phyloP scores from a whole-genome alignment of 1,140 invertebrate genomes.

The Halyomorpha halys region DNA sequence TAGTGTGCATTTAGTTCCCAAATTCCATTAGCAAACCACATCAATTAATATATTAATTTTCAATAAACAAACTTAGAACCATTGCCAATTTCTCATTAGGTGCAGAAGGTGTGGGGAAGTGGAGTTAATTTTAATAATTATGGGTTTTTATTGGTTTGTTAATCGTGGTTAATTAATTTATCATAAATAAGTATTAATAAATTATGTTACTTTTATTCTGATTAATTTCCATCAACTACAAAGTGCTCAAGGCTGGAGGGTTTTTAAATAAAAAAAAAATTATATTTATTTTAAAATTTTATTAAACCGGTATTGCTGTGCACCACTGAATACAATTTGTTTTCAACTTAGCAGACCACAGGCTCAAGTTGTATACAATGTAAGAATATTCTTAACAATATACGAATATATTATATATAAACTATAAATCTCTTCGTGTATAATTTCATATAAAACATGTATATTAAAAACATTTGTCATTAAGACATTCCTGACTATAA shows the following conservation, averaged over 20 bases:
- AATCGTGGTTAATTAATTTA: conserved; percentile 7
- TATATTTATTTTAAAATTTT: conserved; percentile 7
- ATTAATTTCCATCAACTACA: conserved; percentile 8
- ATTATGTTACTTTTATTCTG: conserved; percentile 13
- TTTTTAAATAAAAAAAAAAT: conserved; percentile 19
- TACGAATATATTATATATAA: conserved; percentile 7
- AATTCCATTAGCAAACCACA: conserved; percentile 20
- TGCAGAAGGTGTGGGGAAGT: background rate
- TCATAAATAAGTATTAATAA: conserved; percentile 12
- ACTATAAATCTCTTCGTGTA: conserved; percentile 15
- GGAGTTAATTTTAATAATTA: conserved; percentile 5
- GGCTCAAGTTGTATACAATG: conserved; percentile 25
- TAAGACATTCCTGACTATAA: conserved; percentile 17
- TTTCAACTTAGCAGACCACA: conserved; percentile 24
- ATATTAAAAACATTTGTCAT: conserved; percentile 7
- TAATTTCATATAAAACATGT: conserved; percentile 12
- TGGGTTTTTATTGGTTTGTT: conserved; percentile 3
- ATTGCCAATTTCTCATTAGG: conserved; percentile 9
- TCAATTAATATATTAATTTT: conserved; percentile 13
- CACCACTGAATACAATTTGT: conserved; percentile 11
- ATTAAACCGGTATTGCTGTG: conserved; percentile 15
- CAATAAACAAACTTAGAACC: conserved; percentile 1
- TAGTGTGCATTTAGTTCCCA: conserved; percentile 21
- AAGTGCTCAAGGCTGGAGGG: conserved; percentile 5
- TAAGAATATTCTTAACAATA: conserved; percentile 10